Percentiles rank a stretch among this genome's conserved stretches.
These are phyloP conservation scores for Morone chrysops DNA, from an alignment of 2,113 vertebrate genomes.

Conservation along the genomic window DNA sequence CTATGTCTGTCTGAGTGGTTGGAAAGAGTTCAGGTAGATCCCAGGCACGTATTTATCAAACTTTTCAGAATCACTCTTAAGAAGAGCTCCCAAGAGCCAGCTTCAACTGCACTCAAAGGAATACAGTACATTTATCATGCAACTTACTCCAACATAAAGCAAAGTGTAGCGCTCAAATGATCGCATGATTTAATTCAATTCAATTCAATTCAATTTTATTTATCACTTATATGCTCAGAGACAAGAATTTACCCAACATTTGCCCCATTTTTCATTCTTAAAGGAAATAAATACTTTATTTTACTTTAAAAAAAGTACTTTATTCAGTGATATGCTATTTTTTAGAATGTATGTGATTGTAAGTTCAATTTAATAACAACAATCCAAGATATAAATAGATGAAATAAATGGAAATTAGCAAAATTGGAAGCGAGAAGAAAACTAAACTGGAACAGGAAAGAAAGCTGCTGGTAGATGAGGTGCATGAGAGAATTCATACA, in stretches of 20 bases:
- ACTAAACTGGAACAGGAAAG: background rate
- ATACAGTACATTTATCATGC: background rate
- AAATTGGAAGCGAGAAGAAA: background rate
- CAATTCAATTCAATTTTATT: too few species aligned
- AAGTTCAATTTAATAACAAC: background rate
- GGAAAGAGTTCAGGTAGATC: background rate
- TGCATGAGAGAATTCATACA: background rate
- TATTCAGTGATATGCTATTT: too few species aligned
- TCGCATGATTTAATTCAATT: too few species aligned
- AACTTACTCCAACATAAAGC: background rate
- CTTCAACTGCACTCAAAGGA: background rate
- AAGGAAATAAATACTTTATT: too few species aligned
- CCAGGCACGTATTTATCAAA: background rate
- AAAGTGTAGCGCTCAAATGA: constrained; percentile 1
- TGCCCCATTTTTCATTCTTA: background rate
- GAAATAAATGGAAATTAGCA: background rate
- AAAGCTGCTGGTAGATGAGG: background rate
- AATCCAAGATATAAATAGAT: background rate
- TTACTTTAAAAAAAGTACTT: too few species aligned
- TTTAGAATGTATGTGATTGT: too few species aligned
- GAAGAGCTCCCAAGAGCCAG: background rate
- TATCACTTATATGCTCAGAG: background rate
- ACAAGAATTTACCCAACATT: background rate
- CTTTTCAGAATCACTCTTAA: background rate
- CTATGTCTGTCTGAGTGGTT: constrained; percentile 63